phyloP scores from a whole-genome alignment of 2,888 invertebrate species.

The Ennomos quercinarius region DNA sequence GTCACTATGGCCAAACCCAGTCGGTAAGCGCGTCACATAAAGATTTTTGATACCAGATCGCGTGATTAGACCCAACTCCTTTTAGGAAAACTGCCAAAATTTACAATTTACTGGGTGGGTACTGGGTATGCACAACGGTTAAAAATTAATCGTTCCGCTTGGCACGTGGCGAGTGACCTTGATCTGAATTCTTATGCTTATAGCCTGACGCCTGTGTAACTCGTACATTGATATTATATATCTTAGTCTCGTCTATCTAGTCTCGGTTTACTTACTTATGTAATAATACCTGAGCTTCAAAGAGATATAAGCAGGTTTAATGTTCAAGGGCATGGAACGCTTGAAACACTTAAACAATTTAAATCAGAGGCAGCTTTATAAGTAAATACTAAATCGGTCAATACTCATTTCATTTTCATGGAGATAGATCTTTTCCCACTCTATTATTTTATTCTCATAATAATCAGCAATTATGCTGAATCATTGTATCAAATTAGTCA shows the following conservation, averaged over 20 bases:
- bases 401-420: too few species aligned
- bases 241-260: constrained; percentile 3
- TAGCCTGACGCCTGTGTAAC: constrained; percentile 26
- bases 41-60: constrained; percentile 34
- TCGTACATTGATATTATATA: constrained; percentile 11
- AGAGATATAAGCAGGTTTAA: too few species aligned
- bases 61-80: constrained; percentile 32
- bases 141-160: constrained; percentile 14
- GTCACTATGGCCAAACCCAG: too few species aligned
- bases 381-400: too few species aligned
- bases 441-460: too few species aligned
- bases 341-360: too few species aligned
- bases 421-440: too few species aligned
- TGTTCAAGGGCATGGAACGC: too few species aligned
- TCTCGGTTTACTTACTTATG: constrained; percentile 1
- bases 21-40: constrained; percentile 25
- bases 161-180: constrained; percentile 28
- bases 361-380: too few species aligned
- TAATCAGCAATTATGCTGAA: too few species aligned
- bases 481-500: too few species aligned
- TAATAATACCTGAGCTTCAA: too few species aligned
- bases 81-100: constrained; percentile 10
- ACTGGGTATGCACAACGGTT: constrained; percentile 7
- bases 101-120: constrained; percentile 2
- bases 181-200: constrained; percentile 25